Percentiles rank a stretch among this genome's conserved stretches.
Conservation (phyloP, 2,797 vertebrate species). For the Acrossocheilus fasciatus region DNA sequence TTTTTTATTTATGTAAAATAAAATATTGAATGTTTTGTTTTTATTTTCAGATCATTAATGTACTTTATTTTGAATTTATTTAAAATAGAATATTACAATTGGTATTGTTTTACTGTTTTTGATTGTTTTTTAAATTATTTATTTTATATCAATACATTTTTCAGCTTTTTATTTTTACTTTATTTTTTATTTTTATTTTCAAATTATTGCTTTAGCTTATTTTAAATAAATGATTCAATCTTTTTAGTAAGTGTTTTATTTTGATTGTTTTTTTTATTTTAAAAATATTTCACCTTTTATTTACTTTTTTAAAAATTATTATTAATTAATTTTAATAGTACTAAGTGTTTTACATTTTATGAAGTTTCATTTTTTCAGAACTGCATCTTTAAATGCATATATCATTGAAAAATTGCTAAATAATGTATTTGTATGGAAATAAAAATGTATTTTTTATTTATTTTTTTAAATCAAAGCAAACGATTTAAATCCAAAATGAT, state of each 20-base stretch:
- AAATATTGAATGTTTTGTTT: not conserved
- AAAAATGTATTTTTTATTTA: not conserved
- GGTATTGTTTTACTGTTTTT: not conserved
- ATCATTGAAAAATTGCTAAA: not conserved
- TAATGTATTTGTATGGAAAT: not conserved
- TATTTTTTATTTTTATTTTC: not conserved
- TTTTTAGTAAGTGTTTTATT: not conserved
- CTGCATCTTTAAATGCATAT: not conserved
- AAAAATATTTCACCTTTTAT: not conserved
- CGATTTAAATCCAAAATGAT: not conserved
- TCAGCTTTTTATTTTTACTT: not conserved
- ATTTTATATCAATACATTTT: not conserved
- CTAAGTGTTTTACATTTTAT: not conserved
- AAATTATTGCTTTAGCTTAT: not conserved
- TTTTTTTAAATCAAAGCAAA: not conserved
- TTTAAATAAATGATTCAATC: not conserved
- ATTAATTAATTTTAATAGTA: no score
- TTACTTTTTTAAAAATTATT: not conserved
- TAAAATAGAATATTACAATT: not conserved
- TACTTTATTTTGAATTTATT: not conserved
- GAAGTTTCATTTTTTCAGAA: not conserved
- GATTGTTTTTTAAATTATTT: not conserved
- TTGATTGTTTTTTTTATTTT: not conserved
- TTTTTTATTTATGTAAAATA: not conserved
- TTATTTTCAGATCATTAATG: not conserved